Conservation (phyloP, 2,888 invertebrate genomes). For the Macrosiphum euphorbiae region DNA sequence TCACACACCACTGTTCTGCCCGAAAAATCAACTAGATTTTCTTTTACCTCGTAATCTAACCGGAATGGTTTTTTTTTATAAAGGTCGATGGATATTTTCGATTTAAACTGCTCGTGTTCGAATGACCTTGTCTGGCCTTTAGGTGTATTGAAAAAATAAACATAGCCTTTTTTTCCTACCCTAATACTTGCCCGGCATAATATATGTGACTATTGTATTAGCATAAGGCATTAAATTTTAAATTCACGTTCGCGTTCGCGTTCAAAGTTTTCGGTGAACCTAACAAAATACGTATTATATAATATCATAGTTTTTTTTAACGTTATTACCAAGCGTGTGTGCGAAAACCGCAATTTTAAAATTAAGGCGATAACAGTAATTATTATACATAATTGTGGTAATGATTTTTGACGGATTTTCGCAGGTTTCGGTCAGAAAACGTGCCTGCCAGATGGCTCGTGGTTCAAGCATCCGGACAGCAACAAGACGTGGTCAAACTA, state of each 20-base stretch:
- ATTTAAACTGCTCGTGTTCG: not conserved
- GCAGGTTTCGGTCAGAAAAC: slow-evolving; percentile 69
- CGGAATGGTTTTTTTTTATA: not conserved
- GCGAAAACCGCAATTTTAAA: not conserved
- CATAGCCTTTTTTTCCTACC: not conserved
- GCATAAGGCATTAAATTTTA: not conserved
- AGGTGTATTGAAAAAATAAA: not conserved
- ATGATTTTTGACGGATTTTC: not conserved
- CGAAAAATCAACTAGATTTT: not conserved
- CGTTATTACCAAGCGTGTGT: not conserved
- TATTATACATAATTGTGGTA: not conserved
- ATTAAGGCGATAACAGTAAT: not conserved
- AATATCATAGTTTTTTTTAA: not conserved
- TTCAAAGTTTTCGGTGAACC: not conserved
- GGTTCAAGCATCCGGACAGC: slow-evolving; percentile 77
- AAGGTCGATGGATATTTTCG: not conserved
- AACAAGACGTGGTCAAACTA: slow-evolving; percentile 87
- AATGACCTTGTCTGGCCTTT: not conserved
- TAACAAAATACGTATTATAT: not conserved
- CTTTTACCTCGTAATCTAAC: not conserved
- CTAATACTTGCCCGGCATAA: not conserved
- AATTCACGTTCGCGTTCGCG: not conserved
- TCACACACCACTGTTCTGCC: not conserved
- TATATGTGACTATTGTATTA: not conserved
- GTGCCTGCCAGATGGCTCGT: slow-evolving; percentile 78